phyloP scores from a whole-genome alignment of 2,888 invertebrate species.

The Pachymerium ferrugineum region DNA sequence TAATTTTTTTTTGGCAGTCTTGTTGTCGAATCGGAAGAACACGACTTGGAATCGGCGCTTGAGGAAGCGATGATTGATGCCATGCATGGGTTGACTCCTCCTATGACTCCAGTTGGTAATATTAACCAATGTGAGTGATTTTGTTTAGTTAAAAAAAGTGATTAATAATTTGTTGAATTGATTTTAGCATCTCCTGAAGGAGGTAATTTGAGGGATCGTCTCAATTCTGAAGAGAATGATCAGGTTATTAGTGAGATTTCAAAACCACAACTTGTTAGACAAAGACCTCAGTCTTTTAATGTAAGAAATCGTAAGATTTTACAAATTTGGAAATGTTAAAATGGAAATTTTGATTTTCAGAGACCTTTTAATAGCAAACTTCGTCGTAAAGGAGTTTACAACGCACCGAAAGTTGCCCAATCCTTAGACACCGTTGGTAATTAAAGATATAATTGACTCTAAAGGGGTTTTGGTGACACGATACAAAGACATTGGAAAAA shows the following conservation, averaged over 20 bases:
- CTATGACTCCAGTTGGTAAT: slow-evolving; percentile 29
- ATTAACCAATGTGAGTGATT: not conserved
- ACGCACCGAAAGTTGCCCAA: slow-evolving; percentile 25
- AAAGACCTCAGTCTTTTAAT: slow-evolving; percentile 29
- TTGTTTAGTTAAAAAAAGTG: not conserved
- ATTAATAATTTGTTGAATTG: not conserved
- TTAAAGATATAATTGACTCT: not conserved
- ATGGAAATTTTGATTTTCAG: not conserved
- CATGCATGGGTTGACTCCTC: slow-evolving; percentile 5
- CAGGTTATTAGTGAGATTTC: slow-evolving; percentile 22
- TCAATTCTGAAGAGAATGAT: slow-evolving; percentile 21
- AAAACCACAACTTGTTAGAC: not conserved
- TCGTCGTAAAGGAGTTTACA: not conserved
- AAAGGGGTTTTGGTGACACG: too few relatives aligned
- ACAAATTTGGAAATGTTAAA: not conserved
- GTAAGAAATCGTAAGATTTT: too few relatives aligned
- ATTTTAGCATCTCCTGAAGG: not conserved
- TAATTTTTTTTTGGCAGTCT: not conserved
- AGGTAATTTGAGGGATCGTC: not conserved
- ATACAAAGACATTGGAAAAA: too few relatives aligned
- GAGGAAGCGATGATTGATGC: slow-evolving; percentile 28
- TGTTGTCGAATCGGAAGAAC: slow-evolving; percentile 8
- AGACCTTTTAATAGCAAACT: slow-evolving; percentile 23
- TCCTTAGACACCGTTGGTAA: slow-evolving; percentile 30
- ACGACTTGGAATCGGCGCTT: slow-evolving; percentile 6